Percentiles rank a stretch among this genome's conserved stretches.
These are phyloP conservation scores for Scytalopus superciliaris DNA, from an alignment of 2,113 vertebrate species.

Conservation along the genomic window DNA sequence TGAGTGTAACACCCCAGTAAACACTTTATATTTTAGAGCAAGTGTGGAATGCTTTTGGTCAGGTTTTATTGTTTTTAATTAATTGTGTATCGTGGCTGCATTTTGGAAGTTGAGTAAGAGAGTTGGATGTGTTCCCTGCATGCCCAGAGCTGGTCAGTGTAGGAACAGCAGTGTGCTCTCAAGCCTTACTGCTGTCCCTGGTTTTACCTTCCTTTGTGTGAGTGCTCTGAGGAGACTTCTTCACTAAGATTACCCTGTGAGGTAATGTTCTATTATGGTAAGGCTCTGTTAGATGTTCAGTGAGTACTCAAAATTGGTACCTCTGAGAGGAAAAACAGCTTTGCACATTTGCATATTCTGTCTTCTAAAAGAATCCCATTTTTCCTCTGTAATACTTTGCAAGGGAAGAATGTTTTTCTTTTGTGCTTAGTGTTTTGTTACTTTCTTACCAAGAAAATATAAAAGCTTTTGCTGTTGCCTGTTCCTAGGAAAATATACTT, in stretches of 20 bases:
- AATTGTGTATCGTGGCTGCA: rapidly evolving
- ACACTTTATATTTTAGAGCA: background rate
- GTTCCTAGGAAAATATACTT: background rate
- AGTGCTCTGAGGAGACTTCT: background rate
- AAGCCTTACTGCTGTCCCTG: background rate
- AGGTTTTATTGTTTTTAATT: rapidly evolving
- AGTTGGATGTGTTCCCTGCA: background rate
- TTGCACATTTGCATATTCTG: background rate
- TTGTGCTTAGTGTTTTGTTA: background rate
- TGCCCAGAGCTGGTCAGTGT: background rate
- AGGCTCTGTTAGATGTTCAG: background rate
- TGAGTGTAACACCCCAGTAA: background rate
- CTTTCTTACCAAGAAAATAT: background rate
- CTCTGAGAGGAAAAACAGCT: background rate
- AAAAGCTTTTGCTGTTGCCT: background rate
- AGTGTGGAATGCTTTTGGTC: rapidly evolving
- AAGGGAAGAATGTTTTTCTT: background rate
- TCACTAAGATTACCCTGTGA: background rate
- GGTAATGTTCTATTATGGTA: background rate
- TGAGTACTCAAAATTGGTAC: background rate
- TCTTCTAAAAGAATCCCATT: background rate
- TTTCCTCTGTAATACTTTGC: background rate
- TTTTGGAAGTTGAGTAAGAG: background rate
- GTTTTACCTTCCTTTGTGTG: background rate
- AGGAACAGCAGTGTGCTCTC: background rate